Evolutionary conservation across 2,113 vertebrate genomes (phyloP), one percentile per base, ranked within the genome.

Genomic region (Solea senegalensis): DNA sequence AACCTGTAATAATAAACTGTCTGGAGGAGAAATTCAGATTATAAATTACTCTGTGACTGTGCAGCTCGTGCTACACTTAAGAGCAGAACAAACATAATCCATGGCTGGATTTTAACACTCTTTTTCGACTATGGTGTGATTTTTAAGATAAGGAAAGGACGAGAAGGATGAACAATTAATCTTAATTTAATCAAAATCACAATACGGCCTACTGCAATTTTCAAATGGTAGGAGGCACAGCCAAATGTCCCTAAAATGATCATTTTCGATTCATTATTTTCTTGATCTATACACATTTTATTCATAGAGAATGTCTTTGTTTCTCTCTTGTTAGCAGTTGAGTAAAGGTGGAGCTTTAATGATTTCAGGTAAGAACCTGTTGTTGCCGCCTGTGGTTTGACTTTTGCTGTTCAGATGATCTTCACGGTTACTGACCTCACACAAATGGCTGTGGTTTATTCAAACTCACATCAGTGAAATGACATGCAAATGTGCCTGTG

Each of bases 361-460:
- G 21, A 21, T 21, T 21, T 21, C 34, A 34, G 34, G 34, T 4
- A 34, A 34, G 34, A 34, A 34, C 58, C 21, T 14, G 59, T 60
- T 65, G 53, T 67, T 21, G 21, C 21, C 75, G 82, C 9, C 3
- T 79, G 77, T 69, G 91, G 90, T 91, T 85, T 78, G 73, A 78
- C 85, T 84, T 87, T 83, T 78, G 82, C 83, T 81, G 88, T 82
- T 88, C 81, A 90, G 83, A 88, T 89, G 78, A 88, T 67, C 80
- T 83, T 91, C 91, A 93, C 82, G 91, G 90, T 90, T 88, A 78
- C 72, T 48, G 89, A 86, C 68, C 66, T 56, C 71, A 93, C 86
- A 88, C 92, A 93, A 92, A 92, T 87, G 86, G 67, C 74, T 78
- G 89, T 49, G 92, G 92, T 80, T 84, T 85, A 94, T 92, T 93